Evolutionary conservation across 2,888 invertebrate species (phyloP), one percentile per base, ranked within the genome.

Genomic region (Saturnia japonica): DNA sequence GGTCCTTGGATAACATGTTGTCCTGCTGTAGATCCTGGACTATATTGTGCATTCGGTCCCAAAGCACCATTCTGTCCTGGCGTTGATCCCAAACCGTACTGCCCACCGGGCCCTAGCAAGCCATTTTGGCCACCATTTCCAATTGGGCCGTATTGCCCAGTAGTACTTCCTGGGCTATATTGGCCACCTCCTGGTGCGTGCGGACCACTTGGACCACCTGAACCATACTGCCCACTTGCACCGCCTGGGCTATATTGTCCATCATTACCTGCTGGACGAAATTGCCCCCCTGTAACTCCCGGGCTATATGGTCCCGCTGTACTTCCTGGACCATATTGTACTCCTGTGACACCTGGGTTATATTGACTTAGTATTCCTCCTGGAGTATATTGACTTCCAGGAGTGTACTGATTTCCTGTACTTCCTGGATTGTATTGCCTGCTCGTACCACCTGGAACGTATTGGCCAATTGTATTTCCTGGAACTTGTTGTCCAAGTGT

Each of bases 11-110:
- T 69, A 28, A 71, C 68, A 14, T 71, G 70, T 8, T 69, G 69
- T 0, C 73, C 74, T 62, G 68, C 68, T 68, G 64, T 45, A 11
- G 54, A 70, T 68, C 54, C 74, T 2, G 74, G 73, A 14, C 69
- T 72, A 70, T 75, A 77, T 14, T 75, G 72, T 0, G 74, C 76
- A 43, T 74, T 70, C 25, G 74, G 54, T 6, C 73, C 71, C 8
- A 66, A 67, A 67, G 69, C 57, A 28, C 69, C 67, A 67, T 70
- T 70, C 19, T 51, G 68, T 0, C 74, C 77, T 7, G 77, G 71
- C 0, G 70, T 51, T 8, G 67, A 67, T 22, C 70, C 45, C 1
- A 71, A 67, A 1, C 72, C 74, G 60, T 72, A 73, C 68, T 71
- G 72, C 4, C 73, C 72, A 8, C 70, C 68, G 28, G 71, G 60